Evolutionary conservation across 2,888 invertebrate species (phyloP).

Genomic region (Drosophila mettleri): DNA sequence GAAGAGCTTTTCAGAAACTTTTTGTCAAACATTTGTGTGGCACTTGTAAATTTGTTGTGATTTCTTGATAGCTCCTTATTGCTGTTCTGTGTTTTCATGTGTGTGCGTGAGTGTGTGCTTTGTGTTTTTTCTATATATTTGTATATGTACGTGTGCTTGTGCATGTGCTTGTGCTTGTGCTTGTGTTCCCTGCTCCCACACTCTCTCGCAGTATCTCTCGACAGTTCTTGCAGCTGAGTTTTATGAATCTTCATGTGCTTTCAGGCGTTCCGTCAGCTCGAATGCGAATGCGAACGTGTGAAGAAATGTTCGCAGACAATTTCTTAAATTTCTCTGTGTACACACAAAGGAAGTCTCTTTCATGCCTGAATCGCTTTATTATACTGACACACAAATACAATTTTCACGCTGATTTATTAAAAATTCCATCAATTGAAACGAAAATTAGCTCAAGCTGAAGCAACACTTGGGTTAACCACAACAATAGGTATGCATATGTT

Average conservation of each 20-base stretch:
- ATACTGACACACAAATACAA: constrained; percentile 60
- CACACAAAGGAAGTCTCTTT: constrained; percentile 56
- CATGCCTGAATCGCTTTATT: constrained; percentile 73
- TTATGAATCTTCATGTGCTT: constrained; percentile 74
- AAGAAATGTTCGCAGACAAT: constrained; percentile 54
- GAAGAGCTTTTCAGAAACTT: constrained; percentile 75
- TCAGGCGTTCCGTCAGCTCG: constrained; percentile 57
- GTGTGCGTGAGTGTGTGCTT: neutral
- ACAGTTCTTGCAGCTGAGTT: constrained; percentile 49
- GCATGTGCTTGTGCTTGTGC: constrained; percentile 26
- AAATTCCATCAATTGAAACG: constrained; percentile 29
- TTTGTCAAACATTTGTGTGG: constrained; percentile 81
- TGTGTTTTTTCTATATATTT: neutral
- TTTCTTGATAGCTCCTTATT: constrained; percentile 77
- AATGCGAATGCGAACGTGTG: constrained; percentile 60
- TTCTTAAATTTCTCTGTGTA: constrained; percentile 24
- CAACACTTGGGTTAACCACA: constrained; percentile 12
- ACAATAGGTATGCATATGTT: constrained; percentile 4
- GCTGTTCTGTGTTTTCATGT: constrained; percentile 24
- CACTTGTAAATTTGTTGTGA: constrained; percentile 80
- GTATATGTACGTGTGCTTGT: constrained; percentile 17
- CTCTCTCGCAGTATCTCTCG: constrained; percentile 5
- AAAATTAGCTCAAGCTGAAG: constrained; percentile 26
- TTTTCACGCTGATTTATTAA: constrained; percentile 68
- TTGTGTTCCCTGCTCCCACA: constrained; percentile 16